Evolutionary conservation across 1,140 invertebrate species (phyloP).

Genomic region (Cyclargus thomasi): DNA sequence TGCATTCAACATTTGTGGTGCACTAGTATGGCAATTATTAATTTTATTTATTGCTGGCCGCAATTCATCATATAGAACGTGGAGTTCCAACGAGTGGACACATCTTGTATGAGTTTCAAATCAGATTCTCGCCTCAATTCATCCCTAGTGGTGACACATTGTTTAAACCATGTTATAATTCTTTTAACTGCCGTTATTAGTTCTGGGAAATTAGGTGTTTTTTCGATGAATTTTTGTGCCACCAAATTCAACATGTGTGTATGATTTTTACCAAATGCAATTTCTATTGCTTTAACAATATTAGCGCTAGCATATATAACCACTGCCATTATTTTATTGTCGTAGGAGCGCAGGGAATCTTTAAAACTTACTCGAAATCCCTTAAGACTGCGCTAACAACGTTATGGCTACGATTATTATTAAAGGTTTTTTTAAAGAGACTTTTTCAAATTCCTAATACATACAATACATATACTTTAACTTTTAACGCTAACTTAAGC

Average conservation of each 20-base stretch:
- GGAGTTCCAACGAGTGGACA: slow-evolving; percentile 43
- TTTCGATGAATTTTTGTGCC: slow-evolving; percentile 20
- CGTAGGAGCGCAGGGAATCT: too few relatives aligned
- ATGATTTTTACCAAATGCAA: slow-evolving; percentile 20
- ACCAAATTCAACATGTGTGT: slow-evolving; percentile 18
- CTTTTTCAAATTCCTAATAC: too few relatives aligned
- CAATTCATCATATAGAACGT: slow-evolving; percentile 41
- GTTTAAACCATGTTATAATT: slow-evolving; percentile 27
- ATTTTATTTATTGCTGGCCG: slow-evolving; percentile 29
- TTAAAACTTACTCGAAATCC: too few relatives aligned
- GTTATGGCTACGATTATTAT: too few relatives aligned
- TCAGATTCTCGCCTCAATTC: slow-evolving; percentile 22
- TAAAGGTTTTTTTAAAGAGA: too few relatives aligned
- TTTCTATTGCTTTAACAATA: slow-evolving; percentile 27
- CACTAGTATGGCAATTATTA: slow-evolving; percentile 30
- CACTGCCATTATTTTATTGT: too few relatives aligned
- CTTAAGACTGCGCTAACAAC: too few relatives aligned
- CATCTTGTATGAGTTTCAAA: slow-evolving; percentile 27
- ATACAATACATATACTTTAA: too few relatives aligned
- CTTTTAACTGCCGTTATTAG: slow-evolving; percentile 24
- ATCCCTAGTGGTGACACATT: slow-evolving; percentile 22
- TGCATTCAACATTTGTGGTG: slow-evolving; percentile 29
- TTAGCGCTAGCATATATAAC: too few relatives aligned
- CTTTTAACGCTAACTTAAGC: too few relatives aligned
- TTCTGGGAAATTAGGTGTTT: slow-evolving; percentile 23